A percentile compares a stretch with the other conserved stretches of the same genome.
Evolutionary conservation across 2,113 vertebrate genomes (phyloP).

Genomic region (Saguinus midas): DNA sequence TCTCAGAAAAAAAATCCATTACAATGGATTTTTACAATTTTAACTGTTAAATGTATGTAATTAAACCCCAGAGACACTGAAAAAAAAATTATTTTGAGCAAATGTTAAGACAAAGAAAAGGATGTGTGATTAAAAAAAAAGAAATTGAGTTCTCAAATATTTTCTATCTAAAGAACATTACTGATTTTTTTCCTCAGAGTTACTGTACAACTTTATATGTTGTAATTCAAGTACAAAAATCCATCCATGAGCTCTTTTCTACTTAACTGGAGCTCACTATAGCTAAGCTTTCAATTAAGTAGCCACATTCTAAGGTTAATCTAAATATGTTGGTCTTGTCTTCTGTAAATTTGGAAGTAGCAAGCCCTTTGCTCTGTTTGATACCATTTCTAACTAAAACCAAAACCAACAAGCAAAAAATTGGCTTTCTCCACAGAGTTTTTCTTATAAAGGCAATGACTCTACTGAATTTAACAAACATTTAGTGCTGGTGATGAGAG

Average conservation of each 20-base stretch:
- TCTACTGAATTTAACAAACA: background rate
- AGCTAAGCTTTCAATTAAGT: constrained; percentile 39
- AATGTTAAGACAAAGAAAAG: constrained; percentile 36
- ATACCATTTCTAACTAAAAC: constrained; percentile 2
- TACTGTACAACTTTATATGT: background rate
- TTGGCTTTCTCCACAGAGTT: background rate
- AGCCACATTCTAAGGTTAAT: background rate
- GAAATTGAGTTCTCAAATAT: constrained; percentile 24
- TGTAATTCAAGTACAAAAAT: constrained; percentile 7
- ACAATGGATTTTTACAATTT: background rate
- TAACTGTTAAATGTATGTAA: background rate
- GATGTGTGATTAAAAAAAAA: background rate
- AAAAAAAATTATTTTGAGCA: background rate
- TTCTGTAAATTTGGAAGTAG: constrained; percentile 1
- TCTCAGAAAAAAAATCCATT: background rate
- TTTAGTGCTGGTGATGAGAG: background rate
- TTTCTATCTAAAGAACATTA: constrained; percentile 39
- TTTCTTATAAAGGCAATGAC: background rate
- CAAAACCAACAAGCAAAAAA: constrained; percentile 13
- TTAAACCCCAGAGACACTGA: background rate
- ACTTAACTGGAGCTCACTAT: background rate
- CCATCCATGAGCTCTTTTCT: background rate
- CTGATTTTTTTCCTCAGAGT: constrained; percentile 45
- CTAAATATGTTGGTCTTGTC: background rate
- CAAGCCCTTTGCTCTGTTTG: background rate